Evolutionary conservation across 2,888 invertebrate species (phyloP), one percentile per base, ranked within the genome.

Genomic region (Bursaphelenchus okinawaensis): DNA sequence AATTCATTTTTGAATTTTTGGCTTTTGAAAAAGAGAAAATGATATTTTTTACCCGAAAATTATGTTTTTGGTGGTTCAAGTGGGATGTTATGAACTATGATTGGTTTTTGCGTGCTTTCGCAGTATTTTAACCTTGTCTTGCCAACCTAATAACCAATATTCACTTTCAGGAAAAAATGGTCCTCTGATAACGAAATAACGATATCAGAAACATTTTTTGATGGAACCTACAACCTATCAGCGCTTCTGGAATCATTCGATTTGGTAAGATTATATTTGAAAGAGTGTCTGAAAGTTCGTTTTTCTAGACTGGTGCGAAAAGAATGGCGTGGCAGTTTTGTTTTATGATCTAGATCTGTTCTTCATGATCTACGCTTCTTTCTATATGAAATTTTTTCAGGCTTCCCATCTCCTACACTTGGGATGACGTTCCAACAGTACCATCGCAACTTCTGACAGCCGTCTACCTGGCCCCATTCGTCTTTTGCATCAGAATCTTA

Each of bases 391-490:
- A 29, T 9, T 29, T 29, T 29, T 67, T 66, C 55, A 76, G 79
- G 79, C 69, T 79, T 55, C 79, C 79, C 6, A 65, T 76, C 12
- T 70, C 73, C 55, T 72, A 74, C 23, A 64, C 70, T 1, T 79
- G 78, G 78, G 57, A 66, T 0, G 65, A 73, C 20, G 61, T 78
- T 8, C 78, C 78, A 26, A 62, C 76, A 7, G 68, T 72, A 24
- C 69, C 73, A 66, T 50, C 63, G 27, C 75, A 79, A 62, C 72
- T 79, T 7, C 31, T 72, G 50, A 69, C 70, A 9, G 75, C 78
- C n/a, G 68, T 78, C 22, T 77, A 75, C 59, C 63, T 77, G 50
- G 73, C 76, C 9, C 52, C 77, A 51, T 77, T 76, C 0, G 61
- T 78, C 20, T 66, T 79, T 20, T 9, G 66, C 50, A 63, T 77